Base-by-base conservation (phyloP, 2,888 invertebrate genomes). In the Halictus ligatus region DNA sequence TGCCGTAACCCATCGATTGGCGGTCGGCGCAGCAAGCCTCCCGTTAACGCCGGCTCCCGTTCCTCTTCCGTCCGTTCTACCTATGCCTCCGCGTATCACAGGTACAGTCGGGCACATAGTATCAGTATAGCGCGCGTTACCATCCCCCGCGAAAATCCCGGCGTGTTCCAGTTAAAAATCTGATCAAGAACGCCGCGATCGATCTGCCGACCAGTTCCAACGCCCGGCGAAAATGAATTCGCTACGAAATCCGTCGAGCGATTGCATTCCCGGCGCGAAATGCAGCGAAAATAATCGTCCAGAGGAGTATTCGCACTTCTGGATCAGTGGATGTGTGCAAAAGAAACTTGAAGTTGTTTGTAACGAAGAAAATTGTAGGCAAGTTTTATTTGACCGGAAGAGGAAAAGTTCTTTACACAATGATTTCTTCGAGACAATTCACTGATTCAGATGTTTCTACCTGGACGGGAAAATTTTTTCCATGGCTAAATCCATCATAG, bases 1-100 rank as follows among this genome's bases (percentile, higher is more conserved):
- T 74, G 76, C 76, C 74, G 77, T 58, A 80, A 85, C 79, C 58
- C 83, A 83, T 83, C 85, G 85, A 85, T 83, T 80, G 84, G 74
- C 79, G 76, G 79, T 74, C 76, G 54, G 43, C 76, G 67, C 83
- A 72, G 72, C 54, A 76, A 79, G 75, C 64, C 69, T 40, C 43
- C 75, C 43, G 77, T 67, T 72, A 72, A 64, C 83, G 69, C 72
- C 15, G 64, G 64, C 64, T 25, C 48, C 69, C 81, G 64, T 48
- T 74, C 72, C 82, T 29, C 46, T 69, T 29, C 73, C 40, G 21
- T 58, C 40, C 48, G 50, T 43, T 79, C 29, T 29, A 29, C 35
- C 6, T 21, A 21, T 21, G 69, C 60, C 50, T 13, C 40, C 10
- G 35, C 35, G 58, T 60, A 46, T 13, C 58, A 78, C 64, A 12